A percentile compares a stretch with the other conserved stretches of the same genome.
Conservation (phyloP, 2,888 invertebrate genomes). For the Morpho helenor region DNA sequence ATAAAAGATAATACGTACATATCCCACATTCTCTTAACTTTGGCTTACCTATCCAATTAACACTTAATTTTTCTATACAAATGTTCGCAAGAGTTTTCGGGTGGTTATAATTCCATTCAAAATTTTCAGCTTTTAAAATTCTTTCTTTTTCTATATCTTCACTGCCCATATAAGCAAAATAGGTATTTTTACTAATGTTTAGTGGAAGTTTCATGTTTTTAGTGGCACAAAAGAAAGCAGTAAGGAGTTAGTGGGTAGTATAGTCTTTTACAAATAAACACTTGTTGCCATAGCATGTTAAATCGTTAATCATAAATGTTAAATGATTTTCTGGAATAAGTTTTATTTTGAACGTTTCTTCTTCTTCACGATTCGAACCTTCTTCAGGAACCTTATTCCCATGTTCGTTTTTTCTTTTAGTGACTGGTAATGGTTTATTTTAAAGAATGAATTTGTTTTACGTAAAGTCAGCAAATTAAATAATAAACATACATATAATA, state of each 20-base stretch:
- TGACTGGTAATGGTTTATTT: no score
- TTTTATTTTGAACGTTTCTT: no score
- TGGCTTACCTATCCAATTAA: conserved; percentile 61
- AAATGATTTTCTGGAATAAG: not conserved
- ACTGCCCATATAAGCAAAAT: conserved; percentile 59
- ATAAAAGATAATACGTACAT: not conserved
- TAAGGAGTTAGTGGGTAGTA: not conserved
- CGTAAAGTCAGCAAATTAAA: no score
- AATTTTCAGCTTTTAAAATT: conserved; percentile 70
- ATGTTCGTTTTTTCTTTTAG: no score
- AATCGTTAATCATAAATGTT: not conserved
- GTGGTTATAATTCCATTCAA: conserved; percentile 71
- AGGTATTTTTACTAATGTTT: conserved; percentile 59
- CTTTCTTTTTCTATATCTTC: conserved; percentile 55
- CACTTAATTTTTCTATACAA: conserved; percentile 69
- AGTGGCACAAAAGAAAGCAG: not conserved
- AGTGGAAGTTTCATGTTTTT: conserved; percentile 50
- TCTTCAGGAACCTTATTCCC: no score
- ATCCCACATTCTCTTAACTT: no score
- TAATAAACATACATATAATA: no score
- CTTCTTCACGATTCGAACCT: no score
- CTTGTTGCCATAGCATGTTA: not conserved
- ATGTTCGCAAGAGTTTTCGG: conserved; percentile 64
- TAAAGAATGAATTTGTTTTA: no score
- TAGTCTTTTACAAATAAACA: not conserved